These are phyloP conservation scores for Tetrapedia diversipes DNA, from an alignment of 2,888 invertebrate genomes.

Conservation along the genomic window DNA sequence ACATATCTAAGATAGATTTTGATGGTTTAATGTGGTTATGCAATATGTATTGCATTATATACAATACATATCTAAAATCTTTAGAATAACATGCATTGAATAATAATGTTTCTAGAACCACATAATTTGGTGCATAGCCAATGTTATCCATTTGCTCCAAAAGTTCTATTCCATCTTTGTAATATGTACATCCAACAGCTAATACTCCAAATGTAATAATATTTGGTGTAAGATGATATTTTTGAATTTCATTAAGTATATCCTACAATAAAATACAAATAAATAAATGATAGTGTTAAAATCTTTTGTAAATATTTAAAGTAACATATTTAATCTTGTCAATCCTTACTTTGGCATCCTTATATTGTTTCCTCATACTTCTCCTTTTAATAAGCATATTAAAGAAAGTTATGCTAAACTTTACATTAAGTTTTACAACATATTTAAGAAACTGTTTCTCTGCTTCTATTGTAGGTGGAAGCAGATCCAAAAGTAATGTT, in stretches of 20 bases:
- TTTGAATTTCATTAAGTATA: slow-evolving; percentile 82
- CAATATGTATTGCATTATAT: slow-evolving; percentile 87
- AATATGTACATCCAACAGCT: slow-evolving; percentile 89
- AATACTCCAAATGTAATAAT: slow-evolving; percentile 94
- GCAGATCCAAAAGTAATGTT: slow-evolving; percentile 89
- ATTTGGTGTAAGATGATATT: slow-evolving; percentile 86
- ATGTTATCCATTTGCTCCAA: slow-evolving; percentile 88
- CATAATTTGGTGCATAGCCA: slow-evolving; percentile 87
- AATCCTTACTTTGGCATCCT: slow-evolving; percentile 88
- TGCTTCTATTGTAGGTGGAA: slow-evolving; percentile 87
- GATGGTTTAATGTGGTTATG: slow-evolving; percentile 87
- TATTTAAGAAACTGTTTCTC: slow-evolving; percentile 88
- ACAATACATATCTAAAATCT: slow-evolving; percentile 88
- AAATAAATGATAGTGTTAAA: slow-evolving; percentile 5
- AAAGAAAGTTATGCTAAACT: slow-evolving; percentile 91
- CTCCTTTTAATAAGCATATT: slow-evolving; percentile 94
- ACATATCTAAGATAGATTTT: slow-evolving; percentile 83
- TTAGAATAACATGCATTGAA: slow-evolving; percentile 85
- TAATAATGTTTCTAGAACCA: slow-evolving; percentile 90
- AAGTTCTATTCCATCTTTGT: slow-evolving; percentile 86
- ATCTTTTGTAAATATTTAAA: no score
- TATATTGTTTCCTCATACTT: slow-evolving; percentile 88
- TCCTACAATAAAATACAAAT: slow-evolving; percentile 78
- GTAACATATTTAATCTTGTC: no score
- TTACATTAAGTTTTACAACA: slow-evolving; percentile 86